Evolutionary conservation across 2,797 vertebrate species (phyloP), one percentile per base, ranked within the genome.

Genomic region (Anas capensis): DNA sequence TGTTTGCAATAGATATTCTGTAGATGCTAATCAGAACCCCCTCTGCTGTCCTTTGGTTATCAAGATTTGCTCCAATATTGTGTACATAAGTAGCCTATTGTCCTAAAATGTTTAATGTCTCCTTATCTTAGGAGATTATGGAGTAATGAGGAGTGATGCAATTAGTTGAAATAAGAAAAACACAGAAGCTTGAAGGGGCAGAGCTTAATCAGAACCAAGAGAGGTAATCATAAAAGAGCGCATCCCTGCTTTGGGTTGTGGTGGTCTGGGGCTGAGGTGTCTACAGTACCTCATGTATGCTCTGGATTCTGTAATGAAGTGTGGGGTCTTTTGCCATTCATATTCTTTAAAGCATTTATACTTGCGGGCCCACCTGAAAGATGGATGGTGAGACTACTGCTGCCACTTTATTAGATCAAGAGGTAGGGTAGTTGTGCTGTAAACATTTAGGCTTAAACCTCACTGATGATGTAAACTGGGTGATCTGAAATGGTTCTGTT

Each of bases 381-480:
- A 5, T 29, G n/a, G 13, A 48, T 48, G 46, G 46, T 56, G 65
- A 72, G 24, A 20, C 11, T 75, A 14, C 29, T 60, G 31, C 8
- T 56, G 27, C 11, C 2, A 1, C 40, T 57, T 29, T 29, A 8
- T 40, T 18, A n/a, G 27, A 27, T 27, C 14, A 31, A 34, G 21
- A 8, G 26, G 7, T 73, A 36, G 21, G 40, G 8, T 51, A 14
- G 0, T 8, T 31, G 27, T 40, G 14, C 31, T 73, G 51, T 70
- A 65, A 83, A 53, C 27, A 38, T 36, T n/a, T 13, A 48, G 6
- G 6, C 27, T 16, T 57, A 70, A 66, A 24, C n/a, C 29, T 84
- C 49, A 7, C 9, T 0, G 0, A 4, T 51, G 57, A 38, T 26
- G 17, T 12, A 33, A n/a, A 6, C 1, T 75, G 42, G 19, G 8